phyloP scores from a whole-genome alignment of 1,140 invertebrate species.

The Drusus annulatus region DNA sequence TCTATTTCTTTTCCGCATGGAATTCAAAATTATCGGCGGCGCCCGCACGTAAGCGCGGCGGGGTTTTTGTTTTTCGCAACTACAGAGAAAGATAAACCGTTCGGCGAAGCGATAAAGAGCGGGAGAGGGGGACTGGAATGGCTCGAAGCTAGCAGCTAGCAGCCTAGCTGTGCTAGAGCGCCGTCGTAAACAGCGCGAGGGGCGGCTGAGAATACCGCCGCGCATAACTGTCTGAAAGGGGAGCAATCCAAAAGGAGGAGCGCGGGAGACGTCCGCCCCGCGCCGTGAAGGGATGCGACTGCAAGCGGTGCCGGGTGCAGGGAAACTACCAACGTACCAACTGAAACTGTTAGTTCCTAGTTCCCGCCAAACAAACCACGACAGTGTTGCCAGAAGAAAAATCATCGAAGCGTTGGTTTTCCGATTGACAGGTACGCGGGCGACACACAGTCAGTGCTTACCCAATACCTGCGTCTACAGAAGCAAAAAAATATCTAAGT shows the following conservation, averaged over 20 bases:
- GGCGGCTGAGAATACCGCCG: conserved; percentile 17
- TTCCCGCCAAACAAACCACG: conserved; percentile 32
- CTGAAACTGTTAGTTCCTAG: conserved; percentile 12
- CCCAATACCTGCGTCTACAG: neutral
- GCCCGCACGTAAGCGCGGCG: neutral
- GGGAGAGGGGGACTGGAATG: conserved; percentile 34
- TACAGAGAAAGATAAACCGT: conserved; percentile 50
- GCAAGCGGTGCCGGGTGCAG: conserved; percentile 4
- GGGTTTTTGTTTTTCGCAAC: conserved; percentile 54
- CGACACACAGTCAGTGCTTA: neutral
- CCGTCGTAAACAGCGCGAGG: conserved; percentile 48
- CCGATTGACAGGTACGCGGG: conserved; percentile 1
- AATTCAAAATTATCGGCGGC: neutral
- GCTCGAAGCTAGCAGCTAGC: conserved; percentile 18
- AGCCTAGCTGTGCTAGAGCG: conserved; percentile 24
- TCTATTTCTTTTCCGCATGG: neutral
- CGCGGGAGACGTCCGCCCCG: conserved; percentile 30
- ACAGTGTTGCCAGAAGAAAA: conserved; percentile 13
- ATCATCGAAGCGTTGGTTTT: conserved; percentile 27
- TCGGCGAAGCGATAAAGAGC: conserved; percentile 43
- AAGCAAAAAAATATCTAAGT: neutral
- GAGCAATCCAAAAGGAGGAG: no score
- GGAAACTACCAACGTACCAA: neutral
- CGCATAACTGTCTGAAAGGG: conserved; percentile 20
- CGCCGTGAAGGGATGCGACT: conserved; percentile 39